Evolutionary conservation across 2,113 vertebrate genomes (phyloP), one percentile per base, ranked within the genome.

Genomic region (Crotalus tigris): DNA sequence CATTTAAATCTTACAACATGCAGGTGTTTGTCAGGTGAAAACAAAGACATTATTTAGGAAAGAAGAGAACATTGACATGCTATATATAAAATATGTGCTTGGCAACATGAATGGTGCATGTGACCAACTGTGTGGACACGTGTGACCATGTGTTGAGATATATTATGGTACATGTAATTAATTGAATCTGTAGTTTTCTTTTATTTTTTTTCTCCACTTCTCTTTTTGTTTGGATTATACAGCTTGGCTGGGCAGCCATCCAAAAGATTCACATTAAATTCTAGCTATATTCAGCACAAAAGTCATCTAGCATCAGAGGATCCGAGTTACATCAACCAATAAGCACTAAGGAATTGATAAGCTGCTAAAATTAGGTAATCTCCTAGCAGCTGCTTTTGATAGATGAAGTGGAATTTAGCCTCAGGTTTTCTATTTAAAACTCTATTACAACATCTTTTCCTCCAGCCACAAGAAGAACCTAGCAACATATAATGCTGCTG

Each of bases 301-400:
- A 97, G 97, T 96, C 97, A 97, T 97, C 96, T 95, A 97, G 96
- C 97, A 97, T 97, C 96, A 95, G 96, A 96, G 95, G 96, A 98
- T 98, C 97, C 97, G 97, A 97, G 97, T 98, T 97, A 97, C 96
- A 97, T 97, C 97, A 98, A 97, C 97, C 95, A 96, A 97, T 96
- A 97, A 97, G 97, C 96, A 95, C 96, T 94, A 94, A 96, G 96
- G 97, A 97, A 97, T 96, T 97, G 98, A 98, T 97, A 97, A 98
- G 97, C 96, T 93, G 97, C 97, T 98, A 98, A 98, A 98, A 98
- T 98, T 98, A 98, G 98, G 97, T 97, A 97, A 98, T 94, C 94
- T 95, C 95, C 94, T 95, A 96, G 96, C 98, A 97, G 97, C 93
- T 94, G 97, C 97, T 96, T 97, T 97, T 97, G 97, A 97, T 97